phyloP scores from a whole-genome alignment of 2,113 vertebrate genomes.

The Gopherus flavomarginatus region DNA sequence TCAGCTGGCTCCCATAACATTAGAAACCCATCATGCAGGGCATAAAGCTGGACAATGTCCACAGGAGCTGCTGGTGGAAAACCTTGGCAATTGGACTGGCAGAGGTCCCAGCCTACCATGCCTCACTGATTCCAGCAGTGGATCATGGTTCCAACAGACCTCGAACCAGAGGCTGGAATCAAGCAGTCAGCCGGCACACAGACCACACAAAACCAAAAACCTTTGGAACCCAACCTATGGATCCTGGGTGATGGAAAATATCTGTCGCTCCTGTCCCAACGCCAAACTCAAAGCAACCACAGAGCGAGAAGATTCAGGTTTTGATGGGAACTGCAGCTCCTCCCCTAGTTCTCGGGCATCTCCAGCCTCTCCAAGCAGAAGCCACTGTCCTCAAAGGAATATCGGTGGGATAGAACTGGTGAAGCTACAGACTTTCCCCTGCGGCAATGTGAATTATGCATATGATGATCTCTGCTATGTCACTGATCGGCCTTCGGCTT shows the following conservation, averaged over 20 bases:
- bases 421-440: conserved; percentile 90
- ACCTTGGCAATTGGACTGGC: conserved; percentile 75
- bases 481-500: conserved; percentile 64
- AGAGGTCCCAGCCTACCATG: conserved; percentile 71
- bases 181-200: conserved; percentile 80
- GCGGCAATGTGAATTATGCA: conserved; percentile 91
- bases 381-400: conserved; percentile 58
- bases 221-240: conserved; percentile 94
- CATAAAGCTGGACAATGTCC: conserved; percentile 65
- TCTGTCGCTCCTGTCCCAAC: conserved; percentile 66
- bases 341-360: conserved; percentile 71
- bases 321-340: conserved; percentile 71
- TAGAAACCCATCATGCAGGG: conserved; percentile 37
- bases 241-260: conserved; percentile 89
- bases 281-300: conserved; percentile 55
- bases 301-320: conserved; percentile 78
- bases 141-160: conserved; percentile 64
- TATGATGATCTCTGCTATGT: conserved; percentile 80
- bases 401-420: conserved; percentile 81
- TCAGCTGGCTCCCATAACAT: conserved; percentile 32
- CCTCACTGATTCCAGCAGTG: conserved; percentile 43
- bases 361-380: conserved; percentile 71
- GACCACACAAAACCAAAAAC: conserved; percentile 91
- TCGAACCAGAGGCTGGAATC: conserved; percentile 78
- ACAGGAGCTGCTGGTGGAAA: conserved; percentile 81